Evolutionary conservation across 2,888 invertebrate genomes (phyloP).

Genomic region (Elegia similella): DNA sequence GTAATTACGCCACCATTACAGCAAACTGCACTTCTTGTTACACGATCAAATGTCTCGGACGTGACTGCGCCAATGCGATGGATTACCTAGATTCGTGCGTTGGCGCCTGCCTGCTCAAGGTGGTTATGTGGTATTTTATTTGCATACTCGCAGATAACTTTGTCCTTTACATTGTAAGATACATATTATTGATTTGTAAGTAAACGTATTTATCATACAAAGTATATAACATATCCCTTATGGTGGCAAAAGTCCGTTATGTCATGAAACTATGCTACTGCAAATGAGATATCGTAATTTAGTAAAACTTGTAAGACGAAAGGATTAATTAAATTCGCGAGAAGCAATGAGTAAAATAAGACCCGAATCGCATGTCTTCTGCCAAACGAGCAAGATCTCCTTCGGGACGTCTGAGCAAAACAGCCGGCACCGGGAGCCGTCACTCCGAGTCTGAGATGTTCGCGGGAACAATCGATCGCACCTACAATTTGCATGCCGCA

Average conservation of each 20-base stretch:
- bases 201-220: too few species aligned
- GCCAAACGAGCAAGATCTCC: neutral
- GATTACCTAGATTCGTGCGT: slow-evolving; percentile 63
- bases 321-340: neutral
- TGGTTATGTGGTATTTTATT: slow-evolving; percentile 10
- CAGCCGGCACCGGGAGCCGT: slow-evolving; percentile 2
- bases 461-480: slow-evolving; percentile 63
- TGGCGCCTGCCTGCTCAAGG: slow-evolving; percentile 15
- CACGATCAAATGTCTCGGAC: slow-evolving; percentile 75
- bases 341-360: neutral
- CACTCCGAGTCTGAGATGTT: slow-evolving; percentile 26
- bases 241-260: too few species aligned
- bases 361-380: too few species aligned
- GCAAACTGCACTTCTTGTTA: slow-evolving; percentile 68
- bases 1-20: slow-evolving; percentile 73
- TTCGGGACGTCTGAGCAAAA: neutral
- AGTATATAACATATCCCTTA: too few species aligned
- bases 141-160: neutral
- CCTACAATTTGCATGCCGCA: slow-evolving; percentile 73
- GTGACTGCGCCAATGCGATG: slow-evolving; percentile 66
- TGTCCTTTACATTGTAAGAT: neutral
- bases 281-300: too few species aligned
- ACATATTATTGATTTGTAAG: neutral
- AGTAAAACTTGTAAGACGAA: neutral
- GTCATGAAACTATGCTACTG: too few species aligned